Base-by-base conservation (phyloP, 2,113 vertebrate species). In the Rhadina sibilatrix region DNA sequence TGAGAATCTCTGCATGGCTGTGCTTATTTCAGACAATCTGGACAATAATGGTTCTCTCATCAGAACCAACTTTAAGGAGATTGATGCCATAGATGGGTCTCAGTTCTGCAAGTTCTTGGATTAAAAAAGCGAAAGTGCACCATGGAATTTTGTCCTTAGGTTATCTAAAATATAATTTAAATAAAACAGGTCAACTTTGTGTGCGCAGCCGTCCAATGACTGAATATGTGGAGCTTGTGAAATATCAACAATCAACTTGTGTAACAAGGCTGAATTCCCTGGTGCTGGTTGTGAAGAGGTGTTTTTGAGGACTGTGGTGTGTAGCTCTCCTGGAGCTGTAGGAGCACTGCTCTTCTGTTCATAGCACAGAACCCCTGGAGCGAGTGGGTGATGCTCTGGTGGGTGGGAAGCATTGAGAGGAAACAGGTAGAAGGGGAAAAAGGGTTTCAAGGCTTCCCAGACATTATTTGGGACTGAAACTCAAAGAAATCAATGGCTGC, bases 331-430 rank as follows among this genome's bases (percentile, higher is more conserved):
- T n/a, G 2, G 30, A 71, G 61, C 66, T 80, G 35, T 28, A 59
- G 35, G n/a, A 59, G 42, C 42, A 8, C 25, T 53, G 35, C 22
- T 66, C 42, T 47, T 75, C 49, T n/a, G 38, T 33, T 47, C 40
- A 4, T 20, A 37, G 7, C 17, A 10, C 40, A 9, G 7, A 27
- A 10, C 31, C 5, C 13, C 4, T 60, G 44, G 68, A 60, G 30
- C 1, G 3, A 7, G 16, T 11, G 63, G 28, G 22, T 56, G 60
- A 35, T 0, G 0, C 22, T 44, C 13, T 37, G 54, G 12, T 5
- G 0, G 24, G 17, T 60, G 59, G 61, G 49, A 86, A 50, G 23
- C 57, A 12, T 23, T 22, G 33, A 56, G 27, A 65, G 6, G n/a
- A 61, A 60, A 33, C 35, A 69, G 5, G 44, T 37, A 52, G 27